phyloP scores from a whole-genome alignment of 2,797 vertebrate genomes.

The Tragopan temminckii region DNA sequence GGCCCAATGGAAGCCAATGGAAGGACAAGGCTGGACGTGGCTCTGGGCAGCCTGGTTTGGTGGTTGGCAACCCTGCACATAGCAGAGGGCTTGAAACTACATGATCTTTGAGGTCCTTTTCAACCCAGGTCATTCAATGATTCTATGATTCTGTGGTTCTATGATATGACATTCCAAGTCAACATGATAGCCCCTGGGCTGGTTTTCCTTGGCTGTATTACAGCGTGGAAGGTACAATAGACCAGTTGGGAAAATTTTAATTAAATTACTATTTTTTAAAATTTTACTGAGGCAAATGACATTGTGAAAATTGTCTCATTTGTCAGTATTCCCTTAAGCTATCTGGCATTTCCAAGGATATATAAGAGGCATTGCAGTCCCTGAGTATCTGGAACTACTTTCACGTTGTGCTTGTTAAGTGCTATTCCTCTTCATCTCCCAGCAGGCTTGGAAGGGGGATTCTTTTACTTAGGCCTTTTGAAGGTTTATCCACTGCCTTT shows the following conservation, averaged over 20 bases:
- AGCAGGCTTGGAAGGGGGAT: neutral
- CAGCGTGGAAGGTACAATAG: neutral
- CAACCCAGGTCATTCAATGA: too few relatives aligned
- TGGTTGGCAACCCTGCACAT: too few relatives aligned
- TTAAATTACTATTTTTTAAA: neutral
- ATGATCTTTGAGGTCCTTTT: too few relatives aligned
- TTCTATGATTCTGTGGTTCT: too few relatives aligned
- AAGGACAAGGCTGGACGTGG: neutral
- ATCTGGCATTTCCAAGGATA: neutral
- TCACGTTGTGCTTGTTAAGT: neutral
- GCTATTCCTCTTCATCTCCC: neutral
- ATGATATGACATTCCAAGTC: neutral
- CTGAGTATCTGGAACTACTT: neutral
- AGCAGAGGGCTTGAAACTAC: too few relatives aligned
- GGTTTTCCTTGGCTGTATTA: neutral
- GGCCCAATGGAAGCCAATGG: neutral
- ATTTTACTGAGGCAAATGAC: neutral
- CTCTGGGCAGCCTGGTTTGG: too few relatives aligned
- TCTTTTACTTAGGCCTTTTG: neutral
- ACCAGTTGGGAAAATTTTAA: neutral
- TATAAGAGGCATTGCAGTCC: neutral
- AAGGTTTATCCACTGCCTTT: neutral
- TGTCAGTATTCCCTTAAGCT: neutral
- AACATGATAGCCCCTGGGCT: neutral
- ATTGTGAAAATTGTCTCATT: neutral